phyloP scores from a whole-genome alignment of 2,113 vertebrate genomes.

The Hoplias malabaricus region DNA sequence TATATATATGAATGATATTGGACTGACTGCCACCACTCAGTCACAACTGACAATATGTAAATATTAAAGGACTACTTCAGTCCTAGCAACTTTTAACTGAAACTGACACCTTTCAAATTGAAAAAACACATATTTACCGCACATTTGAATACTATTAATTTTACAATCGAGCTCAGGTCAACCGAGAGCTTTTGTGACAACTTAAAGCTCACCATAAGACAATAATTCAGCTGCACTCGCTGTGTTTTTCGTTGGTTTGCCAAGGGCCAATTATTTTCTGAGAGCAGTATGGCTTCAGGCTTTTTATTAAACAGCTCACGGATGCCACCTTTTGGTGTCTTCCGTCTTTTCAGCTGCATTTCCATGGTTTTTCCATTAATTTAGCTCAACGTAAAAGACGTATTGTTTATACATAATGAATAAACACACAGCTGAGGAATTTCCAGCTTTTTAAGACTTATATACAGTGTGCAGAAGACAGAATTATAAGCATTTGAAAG shows the following conservation, averaged over 20 bases:
- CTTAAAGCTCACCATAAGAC: no score
- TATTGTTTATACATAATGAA: not conserved
- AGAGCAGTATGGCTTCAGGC: not conserved
- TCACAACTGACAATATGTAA: no score
- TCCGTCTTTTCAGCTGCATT: not conserved
- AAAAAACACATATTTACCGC: not conserved
- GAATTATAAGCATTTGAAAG: no score
- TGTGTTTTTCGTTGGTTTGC: not conserved
- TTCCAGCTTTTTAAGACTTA: no score
- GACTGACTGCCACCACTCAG: no score
- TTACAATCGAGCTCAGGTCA: no score
- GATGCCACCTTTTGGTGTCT: not conserved
- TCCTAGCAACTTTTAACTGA: not conserved
- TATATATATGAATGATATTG: not conserved
- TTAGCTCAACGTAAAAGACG: not conserved
- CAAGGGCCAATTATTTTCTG: not conserved
- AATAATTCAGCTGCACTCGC: not conserved
- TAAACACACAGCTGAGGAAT: no score
- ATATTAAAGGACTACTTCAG: not conserved
- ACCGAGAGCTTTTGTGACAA: no score
- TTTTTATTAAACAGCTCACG: not conserved
- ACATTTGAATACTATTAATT: not conserved
- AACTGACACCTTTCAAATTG: not conserved
- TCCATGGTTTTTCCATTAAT: no score
- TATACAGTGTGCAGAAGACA: no score